These are phyloP conservation scores for Pseudonaja textilis DNA, from an alignment of 2,113 vertebrate genomes.

Conservation along the genomic window DNA sequence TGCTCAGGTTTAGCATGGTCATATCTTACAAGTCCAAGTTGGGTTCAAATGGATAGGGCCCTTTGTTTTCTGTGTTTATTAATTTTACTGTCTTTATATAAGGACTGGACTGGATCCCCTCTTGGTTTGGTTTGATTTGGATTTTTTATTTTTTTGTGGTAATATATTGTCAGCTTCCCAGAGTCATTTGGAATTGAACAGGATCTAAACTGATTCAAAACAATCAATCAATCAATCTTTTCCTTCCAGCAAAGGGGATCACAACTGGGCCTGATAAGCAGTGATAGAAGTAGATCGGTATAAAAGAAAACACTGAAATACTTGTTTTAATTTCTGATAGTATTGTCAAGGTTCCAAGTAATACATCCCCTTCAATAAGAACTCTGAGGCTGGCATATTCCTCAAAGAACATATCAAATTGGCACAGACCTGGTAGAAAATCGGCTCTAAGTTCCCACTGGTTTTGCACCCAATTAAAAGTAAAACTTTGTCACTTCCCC, in stretches of 20 bases:
- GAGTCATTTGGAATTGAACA: background rate
- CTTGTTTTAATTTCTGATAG: background rate
- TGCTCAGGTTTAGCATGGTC: background rate
- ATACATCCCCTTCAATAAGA: too few species aligned
- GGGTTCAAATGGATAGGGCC: background rate
- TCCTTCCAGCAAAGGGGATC: background rate
- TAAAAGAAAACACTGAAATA: background rate
- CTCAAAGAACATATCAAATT: too few species aligned
- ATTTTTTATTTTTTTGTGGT: background rate
- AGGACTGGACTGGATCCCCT: background rate
- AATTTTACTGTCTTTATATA: background rate
- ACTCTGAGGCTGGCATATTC: too few species aligned
- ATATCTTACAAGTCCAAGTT: background rate
- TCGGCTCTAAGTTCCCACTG: too few species aligned
- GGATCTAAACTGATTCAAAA: background rate
- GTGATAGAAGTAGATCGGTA: background rate
- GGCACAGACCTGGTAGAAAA: too few species aligned
- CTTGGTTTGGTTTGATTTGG: background rate
- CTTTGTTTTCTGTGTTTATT: background rate
- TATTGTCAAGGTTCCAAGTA: too few species aligned
- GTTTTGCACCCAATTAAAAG: too few species aligned
- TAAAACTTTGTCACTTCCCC: too few species aligned
- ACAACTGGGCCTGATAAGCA: background rate
- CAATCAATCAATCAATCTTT: background rate
- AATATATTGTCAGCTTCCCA: background rate